Evolutionary conservation across 1,140 invertebrate species (phyloP), one percentile per base, ranked within the genome.

Genomic region (Adelges cooleyi): DNA sequence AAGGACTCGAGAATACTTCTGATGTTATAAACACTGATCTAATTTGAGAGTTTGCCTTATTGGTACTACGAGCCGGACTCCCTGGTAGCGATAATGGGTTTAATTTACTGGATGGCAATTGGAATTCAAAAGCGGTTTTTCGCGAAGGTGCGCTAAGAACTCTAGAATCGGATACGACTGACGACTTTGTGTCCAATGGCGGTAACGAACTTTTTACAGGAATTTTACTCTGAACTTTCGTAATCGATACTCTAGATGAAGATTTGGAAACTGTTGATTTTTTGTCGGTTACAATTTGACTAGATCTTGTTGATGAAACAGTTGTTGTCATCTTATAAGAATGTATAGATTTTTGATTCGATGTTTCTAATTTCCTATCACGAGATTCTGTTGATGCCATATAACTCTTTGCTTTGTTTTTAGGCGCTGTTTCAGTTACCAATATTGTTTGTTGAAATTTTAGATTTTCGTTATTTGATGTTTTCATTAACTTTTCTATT

Each of bases 361-460:
- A n/a, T n/a, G n/a, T 48, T 18, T 59, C 22, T 10, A 33, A 0
- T 51, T 56, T 54, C 40, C 44, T 27, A 22, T 66, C 33, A 20
- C 52, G 18, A 15, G 48, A 67, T 66, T 67, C 29, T 18, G 51
- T 53, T 38, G 49, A 33, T 4, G 10, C 13, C 65, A 51, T 53
- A 54, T 66, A 46, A 44, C 42, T 54, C 46, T 66, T 52, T 33
- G 11, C 11, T 33, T 33, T 33, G 11, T 33, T n/a, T n/a, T n/a
- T n/a, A n/a, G n/a, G n/a, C n/a, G n/a, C n/a, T n/a, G n/a, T n/a
- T n/a, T n/a, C n/a, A n/a, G n/a, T n/a, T n/a, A n/a, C n/a, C n/a
- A n/a, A n/a, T n/a, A n/a, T n/a, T n/a, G n/a, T n/a, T n/a, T n/a
- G n/a, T n/a, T n/a, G n/a, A n/a, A n/a, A n/a, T n/a, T n/a, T n/a